A percentile compares a stretch with the other conserved stretches of the same genome.
These are phyloP conservation scores for Cryptoprocta ferox DNA, from an alignment of 2,797 vertebrate species.

Conservation along the genomic window DNA sequence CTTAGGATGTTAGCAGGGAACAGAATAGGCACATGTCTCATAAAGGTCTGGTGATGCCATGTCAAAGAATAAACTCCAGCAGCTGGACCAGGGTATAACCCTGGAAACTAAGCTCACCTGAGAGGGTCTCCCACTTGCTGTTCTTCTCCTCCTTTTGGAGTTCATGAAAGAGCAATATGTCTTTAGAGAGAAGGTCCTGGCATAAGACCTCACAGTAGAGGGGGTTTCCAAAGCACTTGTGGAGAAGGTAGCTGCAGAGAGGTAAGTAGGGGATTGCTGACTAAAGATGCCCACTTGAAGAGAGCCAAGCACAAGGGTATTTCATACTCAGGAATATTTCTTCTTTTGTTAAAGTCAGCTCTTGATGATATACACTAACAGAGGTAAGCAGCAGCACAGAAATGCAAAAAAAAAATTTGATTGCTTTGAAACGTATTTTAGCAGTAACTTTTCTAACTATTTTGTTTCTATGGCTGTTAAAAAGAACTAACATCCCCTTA, in stretches of 20 bases:
- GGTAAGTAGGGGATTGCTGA: slow-evolving; percentile 32
- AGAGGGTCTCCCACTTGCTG: slow-evolving; percentile 50
- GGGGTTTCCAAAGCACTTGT: slow-evolving; percentile 67
- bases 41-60: background rate
- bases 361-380: background rate
- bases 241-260: slow-evolving; percentile 74
- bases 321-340: background rate
- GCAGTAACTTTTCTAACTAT: background rate
- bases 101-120: background rate
- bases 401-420: background rate
- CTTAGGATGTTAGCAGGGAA: background rate
- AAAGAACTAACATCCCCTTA: background rate
- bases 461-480: slow-evolving; percentile 32
- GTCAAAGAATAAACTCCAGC: background rate
- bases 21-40: background rate
- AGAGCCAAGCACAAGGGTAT: background rate
- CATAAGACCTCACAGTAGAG: slow-evolving; percentile 76
- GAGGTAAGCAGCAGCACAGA: background rate
- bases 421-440: slow-evolving; percentile 33
- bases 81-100: background rate
- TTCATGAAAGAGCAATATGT: slow-evolving; percentile 57
- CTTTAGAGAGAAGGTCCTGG: slow-evolving; percentile 67
- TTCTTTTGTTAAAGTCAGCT: slow-evolving; percentile 24
- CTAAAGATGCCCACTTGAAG: slow-evolving; percentile 6
- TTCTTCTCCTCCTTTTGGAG: slow-evolving; percentile 60